These are phyloP conservation scores for Zelleria hepariella DNA, from an alignment of 2,888 invertebrate genomes.

Conservation along the genomic window DNA sequence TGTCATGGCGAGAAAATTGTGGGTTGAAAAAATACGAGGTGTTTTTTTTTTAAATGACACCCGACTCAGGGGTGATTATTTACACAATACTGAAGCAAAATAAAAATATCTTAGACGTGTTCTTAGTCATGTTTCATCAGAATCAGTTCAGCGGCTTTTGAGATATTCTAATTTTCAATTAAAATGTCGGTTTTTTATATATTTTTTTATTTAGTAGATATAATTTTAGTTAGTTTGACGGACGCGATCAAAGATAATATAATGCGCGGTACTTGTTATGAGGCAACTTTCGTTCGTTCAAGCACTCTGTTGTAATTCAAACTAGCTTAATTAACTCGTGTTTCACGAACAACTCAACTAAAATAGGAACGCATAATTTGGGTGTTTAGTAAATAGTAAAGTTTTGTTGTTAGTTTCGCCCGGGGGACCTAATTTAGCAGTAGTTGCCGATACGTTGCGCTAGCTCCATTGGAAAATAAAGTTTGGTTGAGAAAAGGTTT, in stretches of 20 bases:
- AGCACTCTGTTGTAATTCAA: background rate
- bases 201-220: too few relatives aligned
- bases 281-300: background rate
- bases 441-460: background rate
- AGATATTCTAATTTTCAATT: too few relatives aligned
- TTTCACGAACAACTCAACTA: background rate
- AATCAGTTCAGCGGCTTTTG: too few relatives aligned
- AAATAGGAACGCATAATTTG: background rate
- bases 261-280: background rate
- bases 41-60: too few relatives aligned
- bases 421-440: background rate
- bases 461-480: background rate
- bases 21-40: too few relatives aligned
- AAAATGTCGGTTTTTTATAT: too few relatives aligned
- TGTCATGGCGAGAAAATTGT: too few relatives aligned
- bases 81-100: too few relatives aligned
- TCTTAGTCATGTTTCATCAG: too few relatives aligned
- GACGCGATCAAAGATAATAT: background rate
- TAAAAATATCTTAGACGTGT: too few relatives aligned
- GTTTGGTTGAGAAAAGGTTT: background rate
- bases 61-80: too few relatives aligned
- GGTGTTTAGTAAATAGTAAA: background rate
- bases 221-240: background rate
- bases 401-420: background rate
- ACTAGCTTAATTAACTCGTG: background rate